Percentiles rank a stretch among this genome's conserved stretches.
Conservation (phyloP, 2,888 invertebrate species). For the Atrina japonica region DNA sequence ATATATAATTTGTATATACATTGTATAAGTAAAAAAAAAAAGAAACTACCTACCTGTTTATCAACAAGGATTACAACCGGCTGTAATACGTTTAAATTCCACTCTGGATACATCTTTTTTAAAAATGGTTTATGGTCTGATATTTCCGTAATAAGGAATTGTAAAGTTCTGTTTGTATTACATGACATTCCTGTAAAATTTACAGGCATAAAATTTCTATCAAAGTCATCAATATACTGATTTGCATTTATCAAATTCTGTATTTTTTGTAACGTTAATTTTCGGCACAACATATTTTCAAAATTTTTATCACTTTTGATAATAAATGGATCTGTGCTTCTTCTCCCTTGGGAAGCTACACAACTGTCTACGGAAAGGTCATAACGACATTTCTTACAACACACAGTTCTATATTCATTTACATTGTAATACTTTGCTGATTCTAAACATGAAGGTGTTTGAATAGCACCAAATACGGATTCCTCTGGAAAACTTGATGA, state of each 20-base stretch:
- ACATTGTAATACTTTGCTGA: conserved; percentile 64
- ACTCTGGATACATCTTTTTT: conserved; percentile 87
- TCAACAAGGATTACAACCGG: conserved; percentile 86
- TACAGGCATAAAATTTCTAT: conserved; percentile 41
- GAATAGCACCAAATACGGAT: conserved; percentile 33
- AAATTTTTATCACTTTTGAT: conserved; percentile 53
- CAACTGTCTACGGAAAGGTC: conserved; percentile 41
- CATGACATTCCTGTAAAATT: conserved; percentile 79
- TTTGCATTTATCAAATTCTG: conserved; percentile 50
- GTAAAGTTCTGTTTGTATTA: conserved; percentile 84
- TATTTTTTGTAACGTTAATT: conserved; percentile 60
- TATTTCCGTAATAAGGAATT: conserved; percentile 88
- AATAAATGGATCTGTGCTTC: conserved; percentile 63
- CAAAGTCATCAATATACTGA: conserved; percentile 34
- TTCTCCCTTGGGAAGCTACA: conserved; percentile 40
- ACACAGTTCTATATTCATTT: conserved; percentile 64
- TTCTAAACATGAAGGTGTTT: conserved; percentile 59
- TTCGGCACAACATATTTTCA: conserved; percentile 57
- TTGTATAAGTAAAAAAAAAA: neutral
- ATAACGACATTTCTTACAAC: conserved; percentile 57
- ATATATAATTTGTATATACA: no score
- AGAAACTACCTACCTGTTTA: conserved; percentile 40
- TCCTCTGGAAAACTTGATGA: conserved; percentile 23
- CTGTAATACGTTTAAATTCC: conserved; percentile 60
- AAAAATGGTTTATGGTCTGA: conserved; percentile 88